These are phyloP conservation scores for Cryptoblepharus egeriae DNA, from an alignment of 2,797 vertebrate species.

Conservation along the genomic window DNA sequence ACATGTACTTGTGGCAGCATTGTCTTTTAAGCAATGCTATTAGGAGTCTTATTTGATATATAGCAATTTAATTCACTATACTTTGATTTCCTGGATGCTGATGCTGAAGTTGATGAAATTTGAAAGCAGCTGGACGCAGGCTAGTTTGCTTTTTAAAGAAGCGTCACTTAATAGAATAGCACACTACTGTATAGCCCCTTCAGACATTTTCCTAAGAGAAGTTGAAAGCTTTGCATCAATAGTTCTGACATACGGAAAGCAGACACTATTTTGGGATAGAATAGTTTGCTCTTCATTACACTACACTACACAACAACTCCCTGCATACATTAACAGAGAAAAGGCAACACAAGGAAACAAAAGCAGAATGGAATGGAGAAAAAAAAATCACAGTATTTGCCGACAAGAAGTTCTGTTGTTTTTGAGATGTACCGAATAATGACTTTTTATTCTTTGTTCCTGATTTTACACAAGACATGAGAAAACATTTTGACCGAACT, in stretches of 20 bases:
- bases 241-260: slow-evolving; percentile 37
- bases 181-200: background rate
- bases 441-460: background rate
- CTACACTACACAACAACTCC: background rate
- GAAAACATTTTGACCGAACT: too few species aligned
- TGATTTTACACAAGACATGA: background rate
- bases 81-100: slow-evolving; percentile 10
- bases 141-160: slow-evolving; percentile 52
- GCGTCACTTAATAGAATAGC: slow-evolving; percentile 41
- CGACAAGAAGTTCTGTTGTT: background rate
- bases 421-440: too few species aligned
- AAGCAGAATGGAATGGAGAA: background rate
- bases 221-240: slow-evolving; percentile 22
- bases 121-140: slow-evolving; percentile 59
- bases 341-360: background rate
- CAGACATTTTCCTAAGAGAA: background rate
- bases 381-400: background rate
- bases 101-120: slow-evolving; percentile 43
- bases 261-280: background rate
- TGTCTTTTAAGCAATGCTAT: slow-evolving; percentile 18
- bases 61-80: slow-evolving; percentile 37
- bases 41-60: slow-evolving; percentile 34
- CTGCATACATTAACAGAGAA: background rate
- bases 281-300: background rate
- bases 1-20: slow-evolving; percentile 57